These are phyloP conservation scores for Lycorma delicatula DNA, from an alignment of 1,140 invertebrate species.

Conservation along the genomic window DNA sequence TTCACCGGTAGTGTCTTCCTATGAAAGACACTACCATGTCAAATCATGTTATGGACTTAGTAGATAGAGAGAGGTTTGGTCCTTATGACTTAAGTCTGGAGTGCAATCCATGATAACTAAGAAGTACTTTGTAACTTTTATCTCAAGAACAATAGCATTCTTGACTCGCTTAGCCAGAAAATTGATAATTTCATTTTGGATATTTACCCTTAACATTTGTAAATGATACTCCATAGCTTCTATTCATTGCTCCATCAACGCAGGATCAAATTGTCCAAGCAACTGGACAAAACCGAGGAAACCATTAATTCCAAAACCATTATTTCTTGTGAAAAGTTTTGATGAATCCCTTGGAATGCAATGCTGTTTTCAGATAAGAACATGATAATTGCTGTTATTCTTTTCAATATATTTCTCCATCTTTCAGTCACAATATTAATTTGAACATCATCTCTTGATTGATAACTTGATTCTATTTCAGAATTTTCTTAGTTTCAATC, in stretches of 20 bases:
- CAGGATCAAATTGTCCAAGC: slow-evolving; percentile 24
- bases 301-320: too few relatives aligned
- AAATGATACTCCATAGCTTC: slow-evolving; percentile 10
- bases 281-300: slow-evolving; percentile 24
- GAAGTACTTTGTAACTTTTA: slow-evolving; percentile 24
- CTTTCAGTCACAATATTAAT: slow-evolving; percentile 10
- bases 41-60: slow-evolving; percentile 16
- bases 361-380: slow-evolving; percentile 23
- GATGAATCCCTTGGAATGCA: slow-evolving; percentile 19
- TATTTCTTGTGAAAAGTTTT: slow-evolving; percentile 20
- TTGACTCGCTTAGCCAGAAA: slow-evolving; percentile 22
- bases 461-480: slow-evolving; percentile 5
- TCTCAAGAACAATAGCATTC: slow-evolving; percentile 21
- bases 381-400: slow-evolving; percentile 18
- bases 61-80: slow-evolving; percentile 15
- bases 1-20: background rate
- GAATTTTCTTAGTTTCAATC: slow-evolving; percentile 2
- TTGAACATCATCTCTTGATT: background rate
- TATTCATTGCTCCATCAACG: slow-evolving; percentile 22
- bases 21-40: too few relatives aligned
- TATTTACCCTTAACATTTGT: slow-evolving; percentile 21
- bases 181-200: slow-evolving; percentile 30
- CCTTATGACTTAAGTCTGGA: slow-evolving; percentile 16
- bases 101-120: slow-evolving; percentile 21
- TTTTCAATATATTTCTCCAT: too few relatives aligned